Conservation (phyloP, 2,888 invertebrate species). For the Orthosia cruda region DNA sequence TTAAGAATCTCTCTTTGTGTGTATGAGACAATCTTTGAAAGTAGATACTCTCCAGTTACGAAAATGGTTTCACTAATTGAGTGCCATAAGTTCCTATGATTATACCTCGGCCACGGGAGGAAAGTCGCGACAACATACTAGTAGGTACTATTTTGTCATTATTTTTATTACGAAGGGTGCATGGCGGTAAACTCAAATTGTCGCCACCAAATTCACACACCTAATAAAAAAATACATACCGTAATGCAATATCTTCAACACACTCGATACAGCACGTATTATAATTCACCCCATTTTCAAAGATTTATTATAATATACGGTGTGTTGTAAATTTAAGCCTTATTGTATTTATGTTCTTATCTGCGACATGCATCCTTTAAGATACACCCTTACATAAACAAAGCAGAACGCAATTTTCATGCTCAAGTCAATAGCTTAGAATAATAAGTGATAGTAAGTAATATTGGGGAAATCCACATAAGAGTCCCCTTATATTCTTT, state of each 20-base stretch:
- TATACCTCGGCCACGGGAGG: too few relatives aligned
- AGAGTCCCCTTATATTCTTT: conserved; percentile 76
- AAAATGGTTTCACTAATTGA: too few relatives aligned
- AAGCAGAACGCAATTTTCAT: conserved; percentile 90
- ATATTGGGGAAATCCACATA: conserved; percentile 88
- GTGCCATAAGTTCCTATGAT: too few relatives aligned
- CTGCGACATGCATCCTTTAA: conserved; percentile 80
- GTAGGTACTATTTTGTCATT: too few relatives aligned
- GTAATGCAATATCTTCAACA: conserved; percentile 45
- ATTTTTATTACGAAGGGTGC: background rate
- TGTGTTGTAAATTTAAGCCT: conserved; percentile 80
- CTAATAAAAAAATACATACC: conserved; percentile 39
- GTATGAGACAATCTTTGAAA: too few relatives aligned
- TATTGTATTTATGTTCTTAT: conserved; percentile 84
- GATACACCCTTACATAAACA: conserved; percentile 86
- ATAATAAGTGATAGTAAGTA: conserved; percentile 91
- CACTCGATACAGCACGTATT: conserved; percentile 74
- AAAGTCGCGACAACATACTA: too few relatives aligned
- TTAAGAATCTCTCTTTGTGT: too few relatives aligned
- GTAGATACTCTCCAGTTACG: too few relatives aligned
- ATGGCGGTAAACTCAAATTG: background rate
- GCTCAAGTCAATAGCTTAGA: conserved; percentile 91
- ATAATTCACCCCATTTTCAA: conserved; percentile 82
- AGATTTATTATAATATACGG: conserved; percentile 84
- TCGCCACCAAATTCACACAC: conserved; percentile 11